A percentile compares a stretch with the other conserved stretches of the same genome.
Conservation (phyloP, 2,797 vertebrate species). For the Eulemur mongoz region DNA sequence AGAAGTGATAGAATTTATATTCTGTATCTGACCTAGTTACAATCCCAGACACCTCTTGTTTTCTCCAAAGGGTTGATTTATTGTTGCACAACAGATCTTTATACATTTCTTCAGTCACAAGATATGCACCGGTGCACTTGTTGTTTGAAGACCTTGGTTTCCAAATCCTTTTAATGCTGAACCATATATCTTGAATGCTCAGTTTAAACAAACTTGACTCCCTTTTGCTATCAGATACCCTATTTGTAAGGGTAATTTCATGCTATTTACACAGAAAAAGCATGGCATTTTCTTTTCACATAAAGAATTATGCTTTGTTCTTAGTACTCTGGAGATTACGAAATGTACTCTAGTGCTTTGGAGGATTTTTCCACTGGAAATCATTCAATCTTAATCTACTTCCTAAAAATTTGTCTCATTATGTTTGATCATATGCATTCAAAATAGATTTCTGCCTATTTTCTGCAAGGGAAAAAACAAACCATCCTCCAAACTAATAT, state of each 20-base stretch:
- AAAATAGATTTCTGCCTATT: background rate
- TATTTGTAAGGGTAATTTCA: conserved; percentile 46
- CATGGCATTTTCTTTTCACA: conserved; percentile 43
- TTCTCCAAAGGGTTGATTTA: conserved; percentile 43
- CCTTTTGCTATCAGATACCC: background rate
- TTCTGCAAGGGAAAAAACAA: background rate
- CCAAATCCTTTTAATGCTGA: background rate
- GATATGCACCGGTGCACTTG: background rate
- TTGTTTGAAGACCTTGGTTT: conserved; percentile 35
- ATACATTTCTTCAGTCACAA: background rate
- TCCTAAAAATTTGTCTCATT: background rate
- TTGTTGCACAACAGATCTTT: background rate
- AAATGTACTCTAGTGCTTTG: background rate
- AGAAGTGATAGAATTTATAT: conserved; percentile 45
- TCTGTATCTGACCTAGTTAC: conserved; percentile 19
- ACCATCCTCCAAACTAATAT: background rate
- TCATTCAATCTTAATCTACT: conserved; percentile 17
- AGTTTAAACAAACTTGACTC: conserved; percentile 39
- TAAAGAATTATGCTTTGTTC: conserved; percentile 7
- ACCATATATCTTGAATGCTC: conserved; percentile 25
- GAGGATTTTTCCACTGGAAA: background rate
- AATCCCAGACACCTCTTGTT: background rate
- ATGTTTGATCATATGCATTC: conserved; percentile 12
- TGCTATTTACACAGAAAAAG: conserved; percentile 53
- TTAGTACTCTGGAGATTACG: background rate